These are phyloP conservation scores for Mobula hypostoma DNA, from an alignment of 2,113 vertebrate species.

Conservation along the genomic window DNA sequence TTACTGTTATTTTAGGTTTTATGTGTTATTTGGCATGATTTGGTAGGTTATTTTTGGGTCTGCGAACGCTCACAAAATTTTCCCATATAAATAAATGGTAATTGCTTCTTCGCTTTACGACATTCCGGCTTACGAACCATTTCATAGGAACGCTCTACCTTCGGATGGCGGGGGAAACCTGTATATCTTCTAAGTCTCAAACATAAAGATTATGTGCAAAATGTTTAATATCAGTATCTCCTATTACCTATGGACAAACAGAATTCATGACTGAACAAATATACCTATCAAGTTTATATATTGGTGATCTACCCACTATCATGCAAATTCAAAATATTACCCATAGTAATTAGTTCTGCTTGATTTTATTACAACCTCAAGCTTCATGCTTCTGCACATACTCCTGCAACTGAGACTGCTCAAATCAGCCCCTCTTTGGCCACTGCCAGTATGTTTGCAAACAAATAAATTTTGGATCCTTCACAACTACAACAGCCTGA, in stretches of 20 bases:
- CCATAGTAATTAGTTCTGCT: not conserved
- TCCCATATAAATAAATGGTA: too few relatives aligned
- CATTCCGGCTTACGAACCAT: too few relatives aligned
- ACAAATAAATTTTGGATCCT: not conserved
- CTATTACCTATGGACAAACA: not conserved
- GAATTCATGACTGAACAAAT: not conserved
- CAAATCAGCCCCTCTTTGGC: not conserved
- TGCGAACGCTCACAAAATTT: too few relatives aligned
- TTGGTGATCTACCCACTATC: not conserved
- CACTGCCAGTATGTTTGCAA: too few relatives aligned
- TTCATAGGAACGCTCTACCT: too few relatives aligned
- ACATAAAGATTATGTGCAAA: not conserved
- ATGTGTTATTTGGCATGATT: too few relatives aligned
- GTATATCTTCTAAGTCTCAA: not conserved
- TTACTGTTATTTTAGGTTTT: too few relatives aligned
- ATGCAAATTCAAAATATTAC: not conserved
- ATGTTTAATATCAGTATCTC: not conserved
- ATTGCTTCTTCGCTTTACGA: too few relatives aligned
- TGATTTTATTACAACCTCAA: not conserved
- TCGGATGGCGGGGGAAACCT: too few relatives aligned
- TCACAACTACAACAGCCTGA: not conserved
- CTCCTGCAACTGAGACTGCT: not conserved
- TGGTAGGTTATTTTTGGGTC: too few relatives aligned
- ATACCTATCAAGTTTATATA: not conserved
- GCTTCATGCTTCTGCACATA: not conserved